Evolutionary conservation across 53 echinoderm and acorn worm genomes (phyloP).

Genomic region (Antedon mediterranea): DNA sequence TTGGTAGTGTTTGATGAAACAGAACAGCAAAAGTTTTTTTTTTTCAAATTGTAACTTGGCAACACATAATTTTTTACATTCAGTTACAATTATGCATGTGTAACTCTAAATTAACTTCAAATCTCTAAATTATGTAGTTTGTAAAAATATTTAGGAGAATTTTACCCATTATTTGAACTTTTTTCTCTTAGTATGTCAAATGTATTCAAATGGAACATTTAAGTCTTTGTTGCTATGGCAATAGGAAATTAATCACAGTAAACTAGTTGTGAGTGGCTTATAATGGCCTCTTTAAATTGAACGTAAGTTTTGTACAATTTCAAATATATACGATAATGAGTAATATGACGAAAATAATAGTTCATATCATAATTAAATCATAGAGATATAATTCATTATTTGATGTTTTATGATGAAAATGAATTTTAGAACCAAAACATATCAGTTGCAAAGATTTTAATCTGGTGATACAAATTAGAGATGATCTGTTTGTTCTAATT

Average conservation of each 20-base stretch:
- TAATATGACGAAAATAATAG: neutral
- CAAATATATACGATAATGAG: neutral
- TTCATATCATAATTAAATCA: neutral
- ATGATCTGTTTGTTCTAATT: neutral
- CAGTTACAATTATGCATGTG: too few species aligned
- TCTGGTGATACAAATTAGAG: neutral
- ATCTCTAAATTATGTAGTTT: too few species aligned
- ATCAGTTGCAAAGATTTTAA: neutral
- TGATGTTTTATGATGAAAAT: neutral
- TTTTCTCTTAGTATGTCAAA: neutral
- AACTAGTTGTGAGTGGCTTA: neutral
- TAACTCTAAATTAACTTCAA: too few species aligned
- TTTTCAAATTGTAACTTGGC: too few species aligned
- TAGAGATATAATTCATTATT: neutral
- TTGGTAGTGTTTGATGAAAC: too few species aligned
- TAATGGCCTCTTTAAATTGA: neutral
- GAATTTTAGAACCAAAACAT: neutral
- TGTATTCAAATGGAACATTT: neutral
- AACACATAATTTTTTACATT: too few species aligned
- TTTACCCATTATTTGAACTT: neutral
- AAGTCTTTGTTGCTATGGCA: neutral
- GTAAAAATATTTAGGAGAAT: neutral
- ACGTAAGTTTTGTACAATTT: neutral
- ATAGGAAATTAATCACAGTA: neutral
- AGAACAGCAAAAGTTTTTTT: too few species aligned